phyloP scores from a whole-genome alignment of 2,113 vertebrate genomes.

The Pitta sordida region DNA sequence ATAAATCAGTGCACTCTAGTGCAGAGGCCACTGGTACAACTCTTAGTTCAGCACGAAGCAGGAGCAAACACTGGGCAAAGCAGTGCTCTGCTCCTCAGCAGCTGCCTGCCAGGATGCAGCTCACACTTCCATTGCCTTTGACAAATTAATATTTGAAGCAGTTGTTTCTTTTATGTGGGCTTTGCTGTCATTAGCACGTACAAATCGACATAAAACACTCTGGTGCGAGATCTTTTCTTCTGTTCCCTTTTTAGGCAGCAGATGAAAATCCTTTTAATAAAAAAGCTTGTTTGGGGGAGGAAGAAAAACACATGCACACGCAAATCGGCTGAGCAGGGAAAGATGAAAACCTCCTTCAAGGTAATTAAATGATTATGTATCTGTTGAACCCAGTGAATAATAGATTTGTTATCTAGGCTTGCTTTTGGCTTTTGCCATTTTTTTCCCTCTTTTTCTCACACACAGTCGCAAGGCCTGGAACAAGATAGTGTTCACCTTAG shows the following conservation, averaged over 20 bases:
- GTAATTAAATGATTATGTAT: conserved; percentile 68
- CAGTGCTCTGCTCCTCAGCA: neutral
- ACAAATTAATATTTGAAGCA: conserved; percentile 49
- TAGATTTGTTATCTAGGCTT: conserved; percentile 54
- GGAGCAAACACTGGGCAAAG: neutral
- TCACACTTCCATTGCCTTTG: neutral
- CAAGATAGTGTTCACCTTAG: conserved; percentile 23
- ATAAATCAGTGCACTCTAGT: neutral
- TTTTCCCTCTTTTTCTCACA: neutral
- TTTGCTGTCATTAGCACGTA: conserved; percentile 52
- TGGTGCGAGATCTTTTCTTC: neutral
- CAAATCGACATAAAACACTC: conserved; percentile 33
- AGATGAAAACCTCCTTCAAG: conserved; percentile 67
- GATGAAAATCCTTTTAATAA: conserved; percentile 52
- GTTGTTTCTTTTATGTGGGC: conserved; percentile 53
- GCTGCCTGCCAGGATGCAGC: neutral
- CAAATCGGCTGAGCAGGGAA: conserved; percentile 15
- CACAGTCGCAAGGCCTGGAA: conserved; percentile 9
- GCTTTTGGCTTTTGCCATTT: neutral
- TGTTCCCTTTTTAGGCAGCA: conserved; percentile 40
- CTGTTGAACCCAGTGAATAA: conserved; percentile 49
- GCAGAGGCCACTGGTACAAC: neutral
- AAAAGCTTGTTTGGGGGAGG: conserved; percentile 48
- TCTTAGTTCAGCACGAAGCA: fast-evolving
- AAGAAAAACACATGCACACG: conserved; percentile 20